phyloP scores from a whole-genome alignment of 2,113 vertebrate species.

The Sakesphorus luctuosus region DNA sequence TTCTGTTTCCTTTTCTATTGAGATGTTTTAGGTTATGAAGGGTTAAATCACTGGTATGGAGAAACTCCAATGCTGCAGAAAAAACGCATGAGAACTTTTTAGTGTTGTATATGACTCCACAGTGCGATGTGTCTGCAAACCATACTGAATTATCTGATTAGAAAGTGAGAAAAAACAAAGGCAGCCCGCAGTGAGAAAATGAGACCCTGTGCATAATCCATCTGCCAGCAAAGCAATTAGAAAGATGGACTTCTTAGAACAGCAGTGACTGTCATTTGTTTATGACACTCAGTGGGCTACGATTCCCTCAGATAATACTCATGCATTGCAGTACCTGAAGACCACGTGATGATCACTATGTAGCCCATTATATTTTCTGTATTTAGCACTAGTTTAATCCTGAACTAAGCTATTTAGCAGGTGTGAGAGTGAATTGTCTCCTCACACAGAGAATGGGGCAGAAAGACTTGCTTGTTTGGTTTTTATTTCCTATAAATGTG shows the following conservation, averaged over 20 bases:
- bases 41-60: background rate
- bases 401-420: background rate
- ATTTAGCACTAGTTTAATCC: background rate
- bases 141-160: background rate
- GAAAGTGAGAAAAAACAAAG: slow-evolving; percentile 10
- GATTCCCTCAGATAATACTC: background rate
- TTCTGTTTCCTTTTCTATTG: slow-evolving; percentile 7
- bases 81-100: background rate
- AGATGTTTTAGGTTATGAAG: background rate
- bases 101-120: background rate
- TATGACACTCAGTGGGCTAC: background rate
- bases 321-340: background rate
- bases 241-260: slow-evolving; percentile 24
- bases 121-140: slow-evolving; percentile 5
- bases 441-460: background rate
- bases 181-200: slow-evolving; percentile 29
- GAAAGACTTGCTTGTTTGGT: background rate
- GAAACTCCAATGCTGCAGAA: background rate
- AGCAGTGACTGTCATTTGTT: background rate
- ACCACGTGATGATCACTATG: background rate
- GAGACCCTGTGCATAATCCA: background rate
- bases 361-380: background rate
- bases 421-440: background rate
- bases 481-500: background rate
- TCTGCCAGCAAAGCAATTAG: slow-evolving; percentile 23